These are phyloP conservation scores for Falcunculus frontatus DNA, from an alignment of 2,113 vertebrate genomes.

Conservation along the genomic window DNA sequence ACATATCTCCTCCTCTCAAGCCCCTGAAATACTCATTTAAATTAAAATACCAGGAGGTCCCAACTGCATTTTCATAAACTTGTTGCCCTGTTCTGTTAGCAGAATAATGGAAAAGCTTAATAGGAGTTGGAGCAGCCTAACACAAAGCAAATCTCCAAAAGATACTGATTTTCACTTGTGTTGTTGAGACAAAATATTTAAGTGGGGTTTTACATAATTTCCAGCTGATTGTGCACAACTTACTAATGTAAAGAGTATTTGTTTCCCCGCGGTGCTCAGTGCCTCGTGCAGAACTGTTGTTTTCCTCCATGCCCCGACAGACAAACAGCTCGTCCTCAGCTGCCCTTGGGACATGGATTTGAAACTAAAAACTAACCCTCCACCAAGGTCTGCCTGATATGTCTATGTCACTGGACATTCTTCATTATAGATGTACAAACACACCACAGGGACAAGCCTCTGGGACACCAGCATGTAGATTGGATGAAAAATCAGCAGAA, in stretches of 20 bases:
- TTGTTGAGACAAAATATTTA: not conserved
- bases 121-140: not conserved
- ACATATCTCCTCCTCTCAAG: not conserved
- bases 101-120: not conserved
- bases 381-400: not conserved
- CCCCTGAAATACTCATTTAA: not conserved
- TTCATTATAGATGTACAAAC: not conserved
- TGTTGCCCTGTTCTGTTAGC: not conserved
- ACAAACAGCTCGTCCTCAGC: not conserved
- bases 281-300: not conserved
- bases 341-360: not conserved
- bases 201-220: not conserved
- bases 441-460: not conserved
- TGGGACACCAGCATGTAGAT: not conserved
- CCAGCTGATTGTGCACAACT: not conserved
- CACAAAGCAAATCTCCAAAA: not conserved
- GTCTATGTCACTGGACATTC: not conserved
- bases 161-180: not conserved
- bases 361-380: not conserved
- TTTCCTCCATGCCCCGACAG: not conserved
- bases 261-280: not conserved
- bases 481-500: not conserved
- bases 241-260: not conserved
- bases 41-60: not conserved
- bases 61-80: not conserved